Evolutionary conservation across 2,888 invertebrate species (phyloP).

Genomic region (Amphipyra tragopoginis): DNA sequence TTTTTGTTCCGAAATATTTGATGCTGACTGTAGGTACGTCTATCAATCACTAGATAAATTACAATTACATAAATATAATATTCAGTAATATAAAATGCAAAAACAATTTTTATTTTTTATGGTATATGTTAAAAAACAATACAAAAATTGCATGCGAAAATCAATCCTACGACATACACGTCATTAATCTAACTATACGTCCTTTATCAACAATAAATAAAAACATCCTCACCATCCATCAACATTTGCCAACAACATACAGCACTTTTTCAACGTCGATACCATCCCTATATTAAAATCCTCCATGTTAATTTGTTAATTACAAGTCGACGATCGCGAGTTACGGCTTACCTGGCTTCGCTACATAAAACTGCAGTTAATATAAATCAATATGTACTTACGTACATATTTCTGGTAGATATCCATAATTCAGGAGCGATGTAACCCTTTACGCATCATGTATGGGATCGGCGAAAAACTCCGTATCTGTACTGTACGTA

Average conservation of each 20-base stretch:
- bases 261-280: conserved; percentile 34
- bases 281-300: conserved; percentile 47
- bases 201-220: conserved; percentile 40
- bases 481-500: conserved; percentile 52
- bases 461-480: conserved; percentile 56
- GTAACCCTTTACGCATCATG: conserved; percentile 56
- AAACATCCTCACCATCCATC: conserved; percentile 32
- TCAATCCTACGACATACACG: conserved; percentile 7
- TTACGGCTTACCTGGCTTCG: conserved; percentile 52
- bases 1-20: too few species aligned
- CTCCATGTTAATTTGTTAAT: conserved; percentile 58
- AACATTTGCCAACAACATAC: conserved; percentile 25
- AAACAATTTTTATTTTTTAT: neutral
- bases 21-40: too few species aligned
- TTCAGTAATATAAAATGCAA: neutral
- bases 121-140: neutral
- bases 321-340: conserved; percentile 47
- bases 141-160: conserved; percentile 3
- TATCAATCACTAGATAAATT: neutral
- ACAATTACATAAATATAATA: neutral
- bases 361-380: conserved; percentile 63
- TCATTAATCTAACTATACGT: conserved; percentile 24
- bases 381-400: conserved; percentile 69
- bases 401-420: conserved; percentile 42
- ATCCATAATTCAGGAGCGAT: conserved; percentile 75